Evolutionary conservation across 2,888 invertebrate genomes (phyloP), one percentile per base, ranked within the genome.

Genomic region (Yponomeuta malinellus): DNA sequence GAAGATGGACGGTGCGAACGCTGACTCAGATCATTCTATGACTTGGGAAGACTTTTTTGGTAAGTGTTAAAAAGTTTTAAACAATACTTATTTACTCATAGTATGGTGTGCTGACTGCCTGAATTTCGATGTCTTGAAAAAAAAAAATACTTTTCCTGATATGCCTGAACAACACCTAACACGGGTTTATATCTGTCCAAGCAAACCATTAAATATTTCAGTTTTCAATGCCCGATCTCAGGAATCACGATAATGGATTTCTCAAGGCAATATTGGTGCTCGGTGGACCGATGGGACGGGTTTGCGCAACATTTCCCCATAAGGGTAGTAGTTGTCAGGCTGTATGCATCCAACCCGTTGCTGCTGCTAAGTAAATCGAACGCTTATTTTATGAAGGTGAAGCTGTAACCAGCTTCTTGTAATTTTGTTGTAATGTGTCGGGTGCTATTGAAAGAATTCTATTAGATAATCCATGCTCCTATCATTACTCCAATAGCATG

Each of bases 1-100:
- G 83, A 90, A 88, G 81, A 93, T 93, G 92, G 93, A 93, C 82
- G 92, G 89, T 81, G 86, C 89, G 77, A 92, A 89, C 78, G 92
- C 91, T 80, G 95, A 95, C 84, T 95, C 94, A 78, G 95, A 95
- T 86, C 94, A 94, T 80, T 95, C 94, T 83, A 93, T 94, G 92
- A 94, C 94, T 83, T 95, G 95, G 95, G 95, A 95, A 86, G 95
- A 95, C 81, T 95, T 95, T 92, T 95, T 94, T 81, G 95, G 95
- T 95, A 80, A 89, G 94, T 92, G 75, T 48, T 65, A 33, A 31
- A 3, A 1, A 31, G 2, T 31, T 65, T 29, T 31, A 64, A 64
- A 65, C 29, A 65, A 33, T 10, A 6, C 10, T 63, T 23, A 63
- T 15, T 2, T 63, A 63, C 2, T 43, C 43, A 1, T 8, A 43